These are phyloP conservation scores for Rhinichthys osculus DNA, from an alignment of 2,797 vertebrate genomes.

Conservation along the genomic window DNA sequence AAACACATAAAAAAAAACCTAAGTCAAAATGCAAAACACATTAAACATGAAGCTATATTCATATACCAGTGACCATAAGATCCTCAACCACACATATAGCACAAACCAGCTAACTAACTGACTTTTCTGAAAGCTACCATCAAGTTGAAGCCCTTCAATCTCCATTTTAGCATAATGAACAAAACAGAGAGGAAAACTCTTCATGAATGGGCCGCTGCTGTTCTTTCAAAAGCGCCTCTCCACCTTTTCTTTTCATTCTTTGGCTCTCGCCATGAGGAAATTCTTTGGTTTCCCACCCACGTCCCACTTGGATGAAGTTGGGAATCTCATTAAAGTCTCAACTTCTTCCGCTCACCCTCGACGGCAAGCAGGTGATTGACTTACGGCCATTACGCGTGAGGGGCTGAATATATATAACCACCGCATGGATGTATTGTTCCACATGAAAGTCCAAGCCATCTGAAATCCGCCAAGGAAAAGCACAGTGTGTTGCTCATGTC, in stretches of 20 bases:
- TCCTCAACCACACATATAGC: slow-evolving; percentile 28
- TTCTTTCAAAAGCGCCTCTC: slow-evolving; percentile 65
- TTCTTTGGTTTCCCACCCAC: slow-evolving; percentile 62
- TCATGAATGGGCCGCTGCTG: slow-evolving; percentile 56
- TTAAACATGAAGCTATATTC: not conserved
- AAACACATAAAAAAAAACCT: not conserved
- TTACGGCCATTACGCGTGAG: slow-evolving; percentile 62
- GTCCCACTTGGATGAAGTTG: slow-evolving; percentile 62
- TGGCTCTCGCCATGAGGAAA: slow-evolving; percentile 63
- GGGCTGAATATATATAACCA: slow-evolving; percentile 46
- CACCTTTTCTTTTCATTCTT: slow-evolving; percentile 62
- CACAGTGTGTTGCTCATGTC: not conserved
- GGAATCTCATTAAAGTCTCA: slow-evolving; percentile 66
- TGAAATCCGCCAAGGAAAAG: not conserved
- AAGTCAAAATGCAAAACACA: not conserved
- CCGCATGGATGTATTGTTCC: not conserved
- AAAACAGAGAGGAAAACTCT: slow-evolving; percentile 57
- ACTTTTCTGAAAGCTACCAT: slow-evolving; percentile 67
- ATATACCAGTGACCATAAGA: not conserved
- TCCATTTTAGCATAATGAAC: slow-evolving; percentile 38
- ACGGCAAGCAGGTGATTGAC: slow-evolving; percentile 68
- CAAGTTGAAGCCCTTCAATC: slow-evolving; percentile 58
- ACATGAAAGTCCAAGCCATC: not conserved
- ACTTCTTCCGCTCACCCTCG: slow-evolving; percentile 57
- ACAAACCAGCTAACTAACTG: slow-evolving; percentile 67